Base-by-base conservation (phyloP, 2,888 invertebrate species). In the Globia sparganii region DNA sequence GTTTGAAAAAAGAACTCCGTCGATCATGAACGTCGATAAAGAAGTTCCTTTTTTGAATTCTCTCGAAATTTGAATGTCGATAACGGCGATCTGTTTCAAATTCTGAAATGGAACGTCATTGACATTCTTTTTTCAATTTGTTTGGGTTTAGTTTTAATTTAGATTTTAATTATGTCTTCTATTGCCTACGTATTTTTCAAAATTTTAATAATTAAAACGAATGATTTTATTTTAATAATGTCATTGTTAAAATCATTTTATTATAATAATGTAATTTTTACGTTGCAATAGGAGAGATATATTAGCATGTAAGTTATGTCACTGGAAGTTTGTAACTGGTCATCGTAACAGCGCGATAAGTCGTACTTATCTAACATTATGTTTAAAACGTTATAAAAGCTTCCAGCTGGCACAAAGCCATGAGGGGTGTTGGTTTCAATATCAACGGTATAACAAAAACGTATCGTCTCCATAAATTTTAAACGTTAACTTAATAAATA, bases 371-470 rank as follows among this genome's bases (percentile, higher is more conserved):
- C 88, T 85, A 90, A 89, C 88, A 90, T 90, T 90, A 90, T 92
- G 92, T 93, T 93, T 65, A 74, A 81, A 88, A 90, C 86, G 87
- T 91, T 90, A 89, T 90, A 94, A 94, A 95, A 95, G 93, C 96
- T 96, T 96, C 95, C 95, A 96, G 94, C 91, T 94, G 95, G 93
- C 96, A 94, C 92, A 92, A 95, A 95, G 96, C 96, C 96, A 96
- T 92, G 88, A 96, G 96, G 96, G 96, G 96, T 96, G 96, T 96
- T 96, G 96, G 96, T 96, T 96, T 90, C 91, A 93, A 94, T 94
- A 94, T 94, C 94, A 94, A 94, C 94, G 93, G 93, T 94, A 92
- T 89, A 92, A 93, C 94, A 94, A 94, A 95, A 96, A 95, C 92
- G 96, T 96, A 96, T 96, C 96, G 96, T 96, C 91, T 95, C 96